Percentiles rank a stretch among this genome's conserved stretches.
These are phyloP conservation scores for Pandemis corylana DNA, from an alignment of 2,888 invertebrate species.

Conservation along the genomic window DNA sequence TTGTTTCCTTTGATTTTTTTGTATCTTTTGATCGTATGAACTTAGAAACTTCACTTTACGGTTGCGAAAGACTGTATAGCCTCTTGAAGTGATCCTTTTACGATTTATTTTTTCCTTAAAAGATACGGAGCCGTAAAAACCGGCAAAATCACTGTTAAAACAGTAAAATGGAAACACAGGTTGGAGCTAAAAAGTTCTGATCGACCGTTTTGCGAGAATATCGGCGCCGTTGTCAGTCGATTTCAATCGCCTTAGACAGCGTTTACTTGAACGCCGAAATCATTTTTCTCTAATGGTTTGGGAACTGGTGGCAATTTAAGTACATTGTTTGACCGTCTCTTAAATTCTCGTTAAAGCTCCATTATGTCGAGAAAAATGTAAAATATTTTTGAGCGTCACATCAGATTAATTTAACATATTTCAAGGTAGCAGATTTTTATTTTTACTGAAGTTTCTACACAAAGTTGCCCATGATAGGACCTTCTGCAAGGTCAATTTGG, in stretches of 20 bases:
- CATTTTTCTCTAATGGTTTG: constrained; percentile 2
- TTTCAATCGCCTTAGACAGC: constrained; percentile 24
- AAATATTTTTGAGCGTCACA: not conserved
- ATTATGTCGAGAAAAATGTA: not conserved
- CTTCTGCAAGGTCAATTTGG: no score
- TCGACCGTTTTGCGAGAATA: constrained; percentile 20
- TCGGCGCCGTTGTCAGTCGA: constrained; percentile 23
- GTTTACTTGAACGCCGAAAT: constrained; percentile 11
- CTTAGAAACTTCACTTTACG: no score
- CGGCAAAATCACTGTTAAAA: no score
- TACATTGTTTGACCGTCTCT: not conserved
- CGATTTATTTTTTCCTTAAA: no score
- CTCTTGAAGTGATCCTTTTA: no score
- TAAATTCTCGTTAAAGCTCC: not conserved
- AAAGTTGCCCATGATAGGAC: no score
- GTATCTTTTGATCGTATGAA: no score
- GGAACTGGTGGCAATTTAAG: not conserved
- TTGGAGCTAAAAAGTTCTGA: constrained; percentile 5
- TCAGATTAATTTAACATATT: not conserved
- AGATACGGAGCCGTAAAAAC: no score
- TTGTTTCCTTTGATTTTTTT: no score
- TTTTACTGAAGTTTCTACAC: not conserved
- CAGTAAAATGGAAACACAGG: not conserved
- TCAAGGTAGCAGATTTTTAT: not conserved
- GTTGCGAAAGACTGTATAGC: no score